phyloP scores from a whole-genome alignment of 2,888 invertebrate genomes.

The Drosophila subsilvestris region DNA sequence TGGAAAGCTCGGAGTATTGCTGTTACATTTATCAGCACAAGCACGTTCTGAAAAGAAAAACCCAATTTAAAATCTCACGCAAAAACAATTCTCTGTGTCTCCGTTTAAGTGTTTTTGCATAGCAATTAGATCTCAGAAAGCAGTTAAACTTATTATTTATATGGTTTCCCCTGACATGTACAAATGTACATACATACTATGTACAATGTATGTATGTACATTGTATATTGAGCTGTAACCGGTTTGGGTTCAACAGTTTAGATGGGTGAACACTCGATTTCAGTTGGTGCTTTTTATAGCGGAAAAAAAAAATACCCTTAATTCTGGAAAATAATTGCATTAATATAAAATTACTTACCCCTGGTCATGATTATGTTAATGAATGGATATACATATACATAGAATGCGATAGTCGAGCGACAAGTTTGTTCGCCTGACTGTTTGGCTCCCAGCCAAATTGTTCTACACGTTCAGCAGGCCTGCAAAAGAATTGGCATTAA shows the following conservation, averaged over 20 bases:
- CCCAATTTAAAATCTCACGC: not conserved
- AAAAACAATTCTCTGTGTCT: not conserved
- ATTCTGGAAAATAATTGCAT: conserved; percentile 10
- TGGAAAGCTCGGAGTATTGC: not conserved
- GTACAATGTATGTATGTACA: no score
- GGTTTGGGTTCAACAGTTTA: not conserved
- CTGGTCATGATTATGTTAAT: conserved; percentile 34
- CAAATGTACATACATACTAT: no score
- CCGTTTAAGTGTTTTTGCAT: conserved; percentile 1
- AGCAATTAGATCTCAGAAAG: not conserved
- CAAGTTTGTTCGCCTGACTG: conserved; percentile 15
- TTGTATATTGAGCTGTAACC: not conserved
- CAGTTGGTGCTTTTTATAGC: not conserved
- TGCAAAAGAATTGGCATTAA: conserved; percentile 14
- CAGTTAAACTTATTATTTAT: not conserved
- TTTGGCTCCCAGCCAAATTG: conserved; percentile 34
- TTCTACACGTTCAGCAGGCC: not conserved
- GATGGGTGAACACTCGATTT: not conserved
- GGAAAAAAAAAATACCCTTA: not conserved
- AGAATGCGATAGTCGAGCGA: not conserved
- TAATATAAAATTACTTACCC: conserved; percentile 21
- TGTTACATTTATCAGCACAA: not conserved
- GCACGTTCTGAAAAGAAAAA: conserved; percentile 14
- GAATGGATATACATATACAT: conserved; percentile 5
- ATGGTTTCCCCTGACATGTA: not conserved